Percentiles rank a stretch among this genome's conserved stretches.
These are phyloP conservation scores for Aeoliscus strigatus DNA, from an alignment of 2,797 vertebrate genomes.

Conservation along the genomic window DNA sequence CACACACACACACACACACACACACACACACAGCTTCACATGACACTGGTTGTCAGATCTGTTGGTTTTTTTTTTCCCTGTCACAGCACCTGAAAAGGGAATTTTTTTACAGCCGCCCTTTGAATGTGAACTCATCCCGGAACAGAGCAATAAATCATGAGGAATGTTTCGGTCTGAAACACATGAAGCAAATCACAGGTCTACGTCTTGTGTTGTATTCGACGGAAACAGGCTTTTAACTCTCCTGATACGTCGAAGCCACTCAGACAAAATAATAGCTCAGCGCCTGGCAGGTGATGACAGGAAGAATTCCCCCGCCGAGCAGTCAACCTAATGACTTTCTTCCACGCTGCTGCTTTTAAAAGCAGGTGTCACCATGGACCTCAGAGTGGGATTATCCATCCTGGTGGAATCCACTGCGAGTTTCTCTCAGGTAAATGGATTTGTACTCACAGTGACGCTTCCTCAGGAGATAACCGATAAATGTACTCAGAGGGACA, in stretches of 20 bases:
- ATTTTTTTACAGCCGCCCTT: no score
- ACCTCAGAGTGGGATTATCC: constrained; percentile 59
- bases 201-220: no score
- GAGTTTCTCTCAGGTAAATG: constrained; percentile 46
- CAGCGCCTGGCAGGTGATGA: constrained; percentile 24
- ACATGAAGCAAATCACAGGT: no score
- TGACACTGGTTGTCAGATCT: constrained; percentile 40
- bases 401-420: constrained; percentile 37
- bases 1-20: not conserved
- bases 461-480: no score
- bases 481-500: no score
- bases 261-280: constrained; percentile 22
- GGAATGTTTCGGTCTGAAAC: no score
- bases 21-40: constrained; percentile 34
- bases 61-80: no score
- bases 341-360: constrained; percentile 44
- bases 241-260: constrained; percentile 17
- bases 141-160: no score
- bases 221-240: constrained; percentile 21
- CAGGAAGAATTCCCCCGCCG: constrained; percentile 33
- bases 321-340: constrained; percentile 48
- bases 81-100: no score
- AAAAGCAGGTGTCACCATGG: constrained; percentile 41
- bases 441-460: no score
- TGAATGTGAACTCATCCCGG: no score